These are phyloP conservation scores for Aleiodes leptofemur DNA, from an alignment of 2,888 invertebrate species.

Conservation along the genomic window DNA sequence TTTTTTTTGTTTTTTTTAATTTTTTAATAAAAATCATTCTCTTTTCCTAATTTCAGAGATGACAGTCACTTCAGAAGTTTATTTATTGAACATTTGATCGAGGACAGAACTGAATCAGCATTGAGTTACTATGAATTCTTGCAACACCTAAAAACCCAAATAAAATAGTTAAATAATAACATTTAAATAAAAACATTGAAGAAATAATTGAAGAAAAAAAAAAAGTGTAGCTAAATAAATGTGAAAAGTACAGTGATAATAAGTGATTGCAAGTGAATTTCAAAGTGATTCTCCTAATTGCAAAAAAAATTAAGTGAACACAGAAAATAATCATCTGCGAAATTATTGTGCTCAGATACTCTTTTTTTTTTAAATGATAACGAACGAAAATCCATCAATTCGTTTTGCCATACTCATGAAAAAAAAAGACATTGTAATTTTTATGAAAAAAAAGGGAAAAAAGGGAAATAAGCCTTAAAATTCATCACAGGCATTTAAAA, in stretches of 20 bases:
- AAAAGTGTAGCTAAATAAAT: constrained; percentile 38
- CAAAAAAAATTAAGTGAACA: constrained; percentile 25
- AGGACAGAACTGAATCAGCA: constrained; percentile 95
- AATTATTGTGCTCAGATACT: background rate
- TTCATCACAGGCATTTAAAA: constrained; percentile 23
- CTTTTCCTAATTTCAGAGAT: constrained; percentile 83
- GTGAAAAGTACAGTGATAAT: constrained; percentile 42
- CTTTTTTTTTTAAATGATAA: constrained; percentile 2
- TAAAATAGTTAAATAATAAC: constrained; percentile 80
- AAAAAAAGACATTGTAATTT: constrained; percentile 9
- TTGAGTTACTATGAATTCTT: constrained; percentile 99
- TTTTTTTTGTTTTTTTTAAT: too few species aligned
- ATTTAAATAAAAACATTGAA: constrained; percentile 16
- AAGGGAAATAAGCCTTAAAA: constrained; percentile 12
- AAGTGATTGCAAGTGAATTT: constrained; percentile 41
- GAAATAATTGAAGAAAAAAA: constrained; percentile 28
- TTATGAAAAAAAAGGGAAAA: constrained; percentile 7
- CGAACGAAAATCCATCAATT: background rate
- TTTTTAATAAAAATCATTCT: background rate
- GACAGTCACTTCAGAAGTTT: constrained; percentile 88
- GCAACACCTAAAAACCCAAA: constrained; percentile 93
- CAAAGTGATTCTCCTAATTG: constrained; percentile 33
- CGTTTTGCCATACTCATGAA: background rate
- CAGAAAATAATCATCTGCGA: constrained; percentile 33
- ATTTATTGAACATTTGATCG: constrained; percentile 93